phyloP scores from a whole-genome alignment of 1,140 invertebrate genomes.

The Holotrichia oblita region DNA sequence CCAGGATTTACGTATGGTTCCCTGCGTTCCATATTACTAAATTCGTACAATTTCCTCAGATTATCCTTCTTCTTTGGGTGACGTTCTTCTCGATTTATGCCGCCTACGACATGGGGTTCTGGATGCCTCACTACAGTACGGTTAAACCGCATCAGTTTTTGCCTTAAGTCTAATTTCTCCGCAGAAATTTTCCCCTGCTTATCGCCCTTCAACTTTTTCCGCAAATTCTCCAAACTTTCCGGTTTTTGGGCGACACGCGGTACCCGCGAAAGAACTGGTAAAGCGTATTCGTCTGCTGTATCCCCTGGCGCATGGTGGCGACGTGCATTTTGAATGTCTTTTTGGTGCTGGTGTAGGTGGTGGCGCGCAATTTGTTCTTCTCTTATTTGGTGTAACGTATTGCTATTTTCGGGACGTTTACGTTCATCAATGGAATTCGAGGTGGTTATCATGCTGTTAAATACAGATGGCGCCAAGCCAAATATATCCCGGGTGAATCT shows the following conservation, averaged over 20 bases:
- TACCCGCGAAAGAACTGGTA: conserved; percentile 4
- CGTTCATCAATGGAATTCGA: conserved; percentile 16
- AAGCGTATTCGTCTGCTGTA: conserved; percentile 12
- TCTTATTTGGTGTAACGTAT: conserved; percentile 16
- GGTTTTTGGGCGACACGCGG: conserved; percentile 34
- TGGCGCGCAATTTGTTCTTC: background rate
- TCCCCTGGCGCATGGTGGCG: background rate
- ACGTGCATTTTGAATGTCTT: background rate
- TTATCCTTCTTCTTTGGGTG: conserved; percentile 47
- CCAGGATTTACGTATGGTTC: conserved; percentile 46
- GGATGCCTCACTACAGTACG: background rate
- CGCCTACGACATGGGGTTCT: conserved; percentile 13
- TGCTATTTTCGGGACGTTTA: conserved; percentile 29
- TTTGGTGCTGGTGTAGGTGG: background rate
- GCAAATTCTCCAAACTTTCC: conserved; percentile 4
- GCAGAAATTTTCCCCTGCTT: conserved; percentile 3
- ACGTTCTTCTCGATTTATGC: conserved; percentile 32
- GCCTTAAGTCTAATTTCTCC: background rate
- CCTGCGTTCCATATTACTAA: conserved; percentile 45
- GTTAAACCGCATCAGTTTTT: background rate
- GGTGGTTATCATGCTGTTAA: background rate
- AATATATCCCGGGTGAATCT: background rate
- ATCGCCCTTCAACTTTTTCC: conserved; percentile 12
- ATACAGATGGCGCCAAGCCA: background rate
- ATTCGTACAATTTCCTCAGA: conserved; percentile 47